Base-by-base conservation (phyloP, 2,113 vertebrate species). In the Proteles cristata region DNA sequence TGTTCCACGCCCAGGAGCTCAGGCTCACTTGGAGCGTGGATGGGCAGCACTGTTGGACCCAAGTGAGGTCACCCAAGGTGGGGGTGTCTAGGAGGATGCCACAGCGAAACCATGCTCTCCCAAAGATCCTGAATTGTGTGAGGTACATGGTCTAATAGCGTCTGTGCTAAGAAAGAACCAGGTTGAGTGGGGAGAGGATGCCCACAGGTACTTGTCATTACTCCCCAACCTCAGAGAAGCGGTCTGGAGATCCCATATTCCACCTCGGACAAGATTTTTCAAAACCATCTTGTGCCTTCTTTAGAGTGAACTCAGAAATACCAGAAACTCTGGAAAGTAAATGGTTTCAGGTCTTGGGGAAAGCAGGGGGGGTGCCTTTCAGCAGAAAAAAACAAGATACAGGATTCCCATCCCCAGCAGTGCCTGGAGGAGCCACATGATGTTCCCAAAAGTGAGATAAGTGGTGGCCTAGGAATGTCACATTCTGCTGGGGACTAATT, bases 141-240 rank as follows among this genome's bases (percentile, higher is more conserved):
- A 90, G 14, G 55, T 14, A 31, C 12, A 21, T 2, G 55, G 39
- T 39, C 80, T 25, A 43, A 48, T 8, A 10, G 79, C 25, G 0
- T 43, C 69, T 23, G 50, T 35, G 80, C 65, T 21, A 14, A 90
- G 74, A 21, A 26, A 61, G 33, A 35, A 17, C 3, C 33, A 45
- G 76, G 35, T 26, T 14, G 26, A 11, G n/a, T 25, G 21, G 11
- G 17, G 15, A 16, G 12, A 33, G 58, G 55, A 68, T 1, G 12
- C 63, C 33, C 11, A 23, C 35, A 79, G 80, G 14, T 66, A 23
- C 28, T 31, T 43, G 33, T 48, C 39, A 35, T 69, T 53, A 35
- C 8, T n/a, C 55, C 14, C 11, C 0, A 0, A 61, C 39, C 10
- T 58, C 0, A 0, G 28, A 68, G 43, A 43, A 14, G 11, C 0